These are phyloP conservation scores for Podarcis lilfordi DNA, from an alignment of 2,797 vertebrate species.

Conservation along the genomic window DNA sequence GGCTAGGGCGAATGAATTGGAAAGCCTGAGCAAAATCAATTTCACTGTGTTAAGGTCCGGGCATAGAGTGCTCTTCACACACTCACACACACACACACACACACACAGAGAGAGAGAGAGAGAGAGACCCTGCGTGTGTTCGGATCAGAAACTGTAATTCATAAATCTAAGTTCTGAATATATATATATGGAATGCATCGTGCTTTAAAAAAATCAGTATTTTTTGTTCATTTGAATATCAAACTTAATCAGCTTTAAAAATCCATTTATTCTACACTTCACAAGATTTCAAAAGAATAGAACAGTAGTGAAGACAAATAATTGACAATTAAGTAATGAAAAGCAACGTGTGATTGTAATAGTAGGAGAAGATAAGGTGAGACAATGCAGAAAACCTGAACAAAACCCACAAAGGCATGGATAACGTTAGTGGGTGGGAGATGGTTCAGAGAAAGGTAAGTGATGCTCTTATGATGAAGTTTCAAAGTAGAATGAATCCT, in stretches of 20 bases:
- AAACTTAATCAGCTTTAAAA: constrained; percentile 45
- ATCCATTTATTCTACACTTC: constrained; percentile 57
- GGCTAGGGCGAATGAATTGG: background rate
- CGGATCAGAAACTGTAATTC: constrained; percentile 2
- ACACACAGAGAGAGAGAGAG: no score
- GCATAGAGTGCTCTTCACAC: background rate
- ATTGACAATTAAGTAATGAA: constrained; percentile 53
- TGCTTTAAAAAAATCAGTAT: background rate
- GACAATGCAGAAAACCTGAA: constrained; percentile 21
- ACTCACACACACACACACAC: background rate
- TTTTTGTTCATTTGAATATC: constrained; percentile 16
- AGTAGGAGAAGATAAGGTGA: constrained; percentile 42
- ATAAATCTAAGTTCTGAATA: background rate
- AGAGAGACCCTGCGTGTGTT: background rate
- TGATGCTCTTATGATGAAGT: constrained; percentile 18
- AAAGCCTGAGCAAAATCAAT: background rate
- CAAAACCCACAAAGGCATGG: constrained; percentile 2
- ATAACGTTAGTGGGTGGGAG: constrained; percentile 35
- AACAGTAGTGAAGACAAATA: constrained; percentile 51
- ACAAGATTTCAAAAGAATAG: constrained; percentile 57
- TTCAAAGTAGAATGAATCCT: constrained; percentile 22
- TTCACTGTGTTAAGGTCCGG: background rate
- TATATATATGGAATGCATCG: background rate
- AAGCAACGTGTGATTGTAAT: constrained; percentile 35
- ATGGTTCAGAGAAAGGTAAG: constrained; percentile 33